Evolutionary conservation across 1,140 invertebrate species (phyloP).

Genomic region (Drosophila pruinosa): DNA sequence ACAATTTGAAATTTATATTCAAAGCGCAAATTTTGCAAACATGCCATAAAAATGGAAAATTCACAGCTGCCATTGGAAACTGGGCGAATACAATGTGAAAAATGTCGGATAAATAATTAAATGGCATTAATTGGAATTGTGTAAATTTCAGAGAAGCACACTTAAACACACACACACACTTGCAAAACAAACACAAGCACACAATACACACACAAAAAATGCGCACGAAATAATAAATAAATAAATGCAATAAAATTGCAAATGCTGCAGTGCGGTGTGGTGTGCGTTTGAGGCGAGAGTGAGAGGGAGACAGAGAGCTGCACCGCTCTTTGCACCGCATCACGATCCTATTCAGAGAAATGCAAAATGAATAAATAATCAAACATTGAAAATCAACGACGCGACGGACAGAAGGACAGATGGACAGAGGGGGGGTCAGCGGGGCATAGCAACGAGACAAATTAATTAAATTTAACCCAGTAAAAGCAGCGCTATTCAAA

Average conservation of each 20-base stretch:
- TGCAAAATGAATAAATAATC: slow-evolving; percentile 74
- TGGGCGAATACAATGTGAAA: slow-evolving; percentile 64
- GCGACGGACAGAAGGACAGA: background rate
- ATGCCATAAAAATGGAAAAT: slow-evolving; percentile 75
- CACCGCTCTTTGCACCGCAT: background rate
- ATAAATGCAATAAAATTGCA: slow-evolving; percentile 74
- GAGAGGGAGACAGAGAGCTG: background rate
- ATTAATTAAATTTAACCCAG: slow-evolving; percentile 81
- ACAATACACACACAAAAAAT: slow-evolving; percentile 37
- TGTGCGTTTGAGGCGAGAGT: background rate
- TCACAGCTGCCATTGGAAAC: slow-evolving; percentile 57
- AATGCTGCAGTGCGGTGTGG: slow-evolving; percentile 59
- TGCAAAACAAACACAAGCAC: slow-evolving; percentile 6
- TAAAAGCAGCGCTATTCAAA: slow-evolving; percentile 61
- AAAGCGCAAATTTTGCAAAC: slow-evolving; percentile 63
- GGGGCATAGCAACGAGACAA: slow-evolving; percentile 54
- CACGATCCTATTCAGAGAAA: slow-evolving; percentile 54
- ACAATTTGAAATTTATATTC: slow-evolving; percentile 71
- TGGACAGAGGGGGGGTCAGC: background rate
- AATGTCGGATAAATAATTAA: slow-evolving; percentile 79
- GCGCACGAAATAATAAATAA: slow-evolving; percentile 65
- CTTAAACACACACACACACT: slow-evolving; percentile 12
- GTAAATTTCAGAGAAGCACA: slow-evolving; percentile 62
- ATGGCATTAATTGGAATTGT: slow-evolving; percentile 78
- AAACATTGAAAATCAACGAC: slow-evolving; percentile 61